phyloP scores from a whole-genome alignment of 2,888 invertebrate species.

The Spisula subtruncata region DNA sequence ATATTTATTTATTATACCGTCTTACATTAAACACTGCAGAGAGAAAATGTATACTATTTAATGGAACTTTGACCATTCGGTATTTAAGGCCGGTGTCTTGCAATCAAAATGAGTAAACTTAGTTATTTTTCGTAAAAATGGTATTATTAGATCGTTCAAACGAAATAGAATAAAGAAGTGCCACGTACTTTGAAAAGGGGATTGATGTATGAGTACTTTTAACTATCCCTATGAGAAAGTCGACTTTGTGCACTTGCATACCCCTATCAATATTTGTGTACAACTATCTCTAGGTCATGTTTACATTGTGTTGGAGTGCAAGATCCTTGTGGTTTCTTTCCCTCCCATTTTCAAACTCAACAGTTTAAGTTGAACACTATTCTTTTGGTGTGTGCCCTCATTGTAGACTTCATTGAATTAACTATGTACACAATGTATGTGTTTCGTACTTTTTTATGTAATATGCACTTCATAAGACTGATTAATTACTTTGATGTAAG shows the following conservation, averaged over 20 bases:
- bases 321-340: background rate
- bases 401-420: background rate
- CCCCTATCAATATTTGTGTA: background rate
- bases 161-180: too few relatives aligned
- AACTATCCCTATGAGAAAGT: background rate
- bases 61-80: too few relatives aligned
- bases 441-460: conserved; percentile 9
- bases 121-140: too few relatives aligned
- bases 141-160: too few relatives aligned
- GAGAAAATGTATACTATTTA: too few relatives aligned
- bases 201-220: too few relatives aligned
- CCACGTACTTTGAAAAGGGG: too few relatives aligned
- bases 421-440: conserved; percentile 3
- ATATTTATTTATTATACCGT: too few relatives aligned
- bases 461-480: background rate
- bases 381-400: background rate
- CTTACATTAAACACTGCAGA: too few relatives aligned
- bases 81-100: too few relatives aligned
- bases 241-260: background rate
- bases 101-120: too few relatives aligned
- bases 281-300: background rate
- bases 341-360: background rate
- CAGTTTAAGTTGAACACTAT: background rate
- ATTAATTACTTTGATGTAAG: background rate
- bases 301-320: background rate